These are phyloP conservation scores for Monochamus saltuarius DNA, from an alignment of 1,140 invertebrate genomes.

Conservation along the genomic window DNA sequence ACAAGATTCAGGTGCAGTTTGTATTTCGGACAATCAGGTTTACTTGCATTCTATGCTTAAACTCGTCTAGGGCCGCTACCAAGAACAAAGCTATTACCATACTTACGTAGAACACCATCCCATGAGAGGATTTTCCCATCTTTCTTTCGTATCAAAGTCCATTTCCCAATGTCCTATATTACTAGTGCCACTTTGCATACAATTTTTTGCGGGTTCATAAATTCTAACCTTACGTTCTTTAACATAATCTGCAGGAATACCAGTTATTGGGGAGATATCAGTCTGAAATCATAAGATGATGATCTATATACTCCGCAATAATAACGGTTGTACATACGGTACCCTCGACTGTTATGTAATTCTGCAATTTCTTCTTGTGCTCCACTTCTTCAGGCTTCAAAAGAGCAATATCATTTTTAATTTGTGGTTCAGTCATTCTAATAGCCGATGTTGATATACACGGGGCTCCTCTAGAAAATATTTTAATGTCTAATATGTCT, in stretches of 20 bases:
- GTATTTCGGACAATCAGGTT: too few species aligned
- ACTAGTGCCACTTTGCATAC: slow-evolving; percentile 96
- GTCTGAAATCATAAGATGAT: slow-evolving; percentile 50
- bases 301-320: slow-evolving; percentile 5
- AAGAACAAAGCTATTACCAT: too few species aligned
- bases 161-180: slow-evolving; percentile 90
- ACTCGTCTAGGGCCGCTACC: too few species aligned
- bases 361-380: slow-evolving; percentile 56
- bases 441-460: slow-evolving; percentile 25
- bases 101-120: slow-evolving; percentile 92
- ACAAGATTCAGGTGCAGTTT: background rate
- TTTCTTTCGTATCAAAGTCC: slow-evolving; percentile 92
- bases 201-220: slow-evolving; percentile 87
- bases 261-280: slow-evolving; percentile 61
- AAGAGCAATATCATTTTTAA: slow-evolving; percentile 51
- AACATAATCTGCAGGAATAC: slow-evolving; percentile 88
- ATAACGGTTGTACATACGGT: slow-evolving; percentile 46
- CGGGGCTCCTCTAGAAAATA: slow-evolving; percentile 1
- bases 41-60: too few species aligned
- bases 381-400: slow-evolving; percentile 57
- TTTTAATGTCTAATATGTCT: background rate
- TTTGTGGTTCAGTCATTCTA: slow-evolving; percentile 19
- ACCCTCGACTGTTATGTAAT: slow-evolving; percentile 58
- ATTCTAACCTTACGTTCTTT: slow-evolving; percentile 83
- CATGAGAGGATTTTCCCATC: slow-evolving; percentile 99